A percentile compares a stretch with the other conserved stretches of the same genome.
Evolutionary conservation across 2,113 vertebrate genomes (phyloP).

Genomic region (Electrona antarctica): DNA sequence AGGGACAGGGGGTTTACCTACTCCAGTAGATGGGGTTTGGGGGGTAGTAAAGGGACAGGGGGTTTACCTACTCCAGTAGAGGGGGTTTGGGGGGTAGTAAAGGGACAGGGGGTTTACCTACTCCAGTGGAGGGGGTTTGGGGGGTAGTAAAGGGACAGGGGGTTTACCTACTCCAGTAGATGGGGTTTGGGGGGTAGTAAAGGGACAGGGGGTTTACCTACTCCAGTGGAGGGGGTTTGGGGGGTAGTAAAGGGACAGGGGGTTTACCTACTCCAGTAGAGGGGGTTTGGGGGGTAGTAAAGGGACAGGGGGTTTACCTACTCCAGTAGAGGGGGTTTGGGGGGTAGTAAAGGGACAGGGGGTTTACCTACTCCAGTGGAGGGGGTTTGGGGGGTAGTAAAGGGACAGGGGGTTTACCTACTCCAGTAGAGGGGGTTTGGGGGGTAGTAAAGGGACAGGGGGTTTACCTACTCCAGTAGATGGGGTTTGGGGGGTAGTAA

Average conservation of each 20-base stretch:
- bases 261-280: conserved; percentile 84
- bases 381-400: too few species aligned
- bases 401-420: conserved; percentile 70
- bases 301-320: conserved; percentile 70
- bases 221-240: too few species aligned
- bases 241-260: too few species aligned
- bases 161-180: conserved; percentile 84
- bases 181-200: too few species aligned
- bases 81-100: too few species aligned
- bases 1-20: conserved; percentile 70
- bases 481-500: too few species aligned
- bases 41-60: too few species aligned
- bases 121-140: too few species aligned
- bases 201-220: conserved; percentile 68
- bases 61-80: conserved; percentile 84
- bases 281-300: too few species aligned
- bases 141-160: too few species aligned
- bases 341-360: too few species aligned
- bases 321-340: conserved; percentile 85
- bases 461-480: conserved; percentile 84
- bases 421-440: conserved; percentile 85
- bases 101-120: conserved; percentile 68
- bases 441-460: too few species aligned
- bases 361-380: conserved; percentile 80
- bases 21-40: conserved; percentile 88